A percentile compares a stretch with the other conserved stretches of the same genome.
phyloP scores from a whole-genome alignment of 2,797 vertebrate genomes.

The Leptodactylus fallax region DNA sequence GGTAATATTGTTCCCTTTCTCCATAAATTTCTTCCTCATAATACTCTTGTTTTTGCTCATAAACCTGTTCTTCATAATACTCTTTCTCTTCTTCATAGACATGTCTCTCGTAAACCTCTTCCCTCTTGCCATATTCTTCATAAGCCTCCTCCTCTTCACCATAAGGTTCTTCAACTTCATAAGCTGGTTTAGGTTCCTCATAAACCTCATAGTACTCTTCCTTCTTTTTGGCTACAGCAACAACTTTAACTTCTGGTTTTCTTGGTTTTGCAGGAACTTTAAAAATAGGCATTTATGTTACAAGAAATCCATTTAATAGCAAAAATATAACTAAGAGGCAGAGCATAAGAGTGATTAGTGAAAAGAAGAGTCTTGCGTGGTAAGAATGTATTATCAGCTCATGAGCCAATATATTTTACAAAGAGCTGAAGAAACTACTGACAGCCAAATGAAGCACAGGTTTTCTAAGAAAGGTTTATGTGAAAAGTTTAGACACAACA shows the following conservation, averaged over 20 bases:
- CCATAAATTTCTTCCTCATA: conserved; percentile 69
- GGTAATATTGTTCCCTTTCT: conserved; percentile 64
- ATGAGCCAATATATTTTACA: not conserved
- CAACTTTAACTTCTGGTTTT: conserved; percentile 77
- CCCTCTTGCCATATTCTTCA: conserved; percentile 73
- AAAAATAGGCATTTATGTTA: conserved; percentile 72
- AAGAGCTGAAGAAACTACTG: conserved; percentile 23
- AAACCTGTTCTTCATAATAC: conserved; percentile 78
- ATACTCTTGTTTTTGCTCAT: conserved; percentile 76
- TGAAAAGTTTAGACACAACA: not conserved
- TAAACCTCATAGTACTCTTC: conserved; percentile 68
- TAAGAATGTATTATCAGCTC: conserved; percentile 16
- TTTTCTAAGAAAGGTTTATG: not conserved
- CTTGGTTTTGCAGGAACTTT: conserved; percentile 83
- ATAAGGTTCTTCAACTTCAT: conserved; percentile 70
- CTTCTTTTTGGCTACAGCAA: conserved; percentile 74
- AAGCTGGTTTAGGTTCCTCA: conserved; percentile 61
- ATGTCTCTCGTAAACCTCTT: conserved; percentile 72
- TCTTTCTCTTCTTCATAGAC: conserved; percentile 76
- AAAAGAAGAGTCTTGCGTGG: not conserved
- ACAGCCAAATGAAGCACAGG: not conserved
- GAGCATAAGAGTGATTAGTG: conserved; percentile 4
- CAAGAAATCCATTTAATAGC: conserved; percentile 18
- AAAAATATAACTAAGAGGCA: conserved; percentile 1
- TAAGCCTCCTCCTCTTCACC: conserved; percentile 70